Conservation (phyloP, 2,888 invertebrate species). For the Lamellibrachia satsuma region DNA sequence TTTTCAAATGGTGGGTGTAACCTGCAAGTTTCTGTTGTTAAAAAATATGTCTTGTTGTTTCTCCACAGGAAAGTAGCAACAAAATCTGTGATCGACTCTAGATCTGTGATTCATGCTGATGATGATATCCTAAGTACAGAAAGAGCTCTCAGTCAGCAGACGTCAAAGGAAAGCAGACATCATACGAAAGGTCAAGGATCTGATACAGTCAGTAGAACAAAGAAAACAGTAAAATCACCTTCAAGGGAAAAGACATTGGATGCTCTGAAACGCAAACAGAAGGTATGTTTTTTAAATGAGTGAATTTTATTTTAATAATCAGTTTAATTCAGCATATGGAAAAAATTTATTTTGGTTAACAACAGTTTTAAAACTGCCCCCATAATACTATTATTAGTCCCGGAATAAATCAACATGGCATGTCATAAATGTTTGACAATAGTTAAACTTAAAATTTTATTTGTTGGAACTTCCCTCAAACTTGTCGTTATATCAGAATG, state of each 20-base stretch:
- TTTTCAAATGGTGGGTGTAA: neutral
- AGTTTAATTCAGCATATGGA: too few species aligned
- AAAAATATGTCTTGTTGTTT: neutral
- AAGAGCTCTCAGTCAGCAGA: neutral
- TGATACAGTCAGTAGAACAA: neutral
- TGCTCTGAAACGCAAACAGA: neutral
- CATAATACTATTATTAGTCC: too few species aligned
- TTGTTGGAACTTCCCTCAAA: too few species aligned
- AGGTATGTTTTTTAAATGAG: neutral
- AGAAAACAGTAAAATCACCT: neutral
- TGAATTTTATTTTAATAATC: neutral
- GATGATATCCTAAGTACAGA: neutral
- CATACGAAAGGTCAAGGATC: neutral
- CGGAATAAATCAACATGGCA: too few species aligned
- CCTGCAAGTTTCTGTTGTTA: neutral
- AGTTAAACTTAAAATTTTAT: too few species aligned
- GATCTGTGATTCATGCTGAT: neutral
- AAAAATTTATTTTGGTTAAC: too few species aligned
- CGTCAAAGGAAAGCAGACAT: neutral
- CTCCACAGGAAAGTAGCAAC: neutral
- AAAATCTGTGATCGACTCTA: neutral
- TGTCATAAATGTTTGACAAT: too few species aligned
- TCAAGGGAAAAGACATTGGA: neutral
- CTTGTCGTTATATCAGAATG: too few species aligned
- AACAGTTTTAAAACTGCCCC: too few species aligned